phyloP scores from a whole-genome alignment of 2,113 vertebrate genomes.

The Myrmophylax atrothorax region DNA sequence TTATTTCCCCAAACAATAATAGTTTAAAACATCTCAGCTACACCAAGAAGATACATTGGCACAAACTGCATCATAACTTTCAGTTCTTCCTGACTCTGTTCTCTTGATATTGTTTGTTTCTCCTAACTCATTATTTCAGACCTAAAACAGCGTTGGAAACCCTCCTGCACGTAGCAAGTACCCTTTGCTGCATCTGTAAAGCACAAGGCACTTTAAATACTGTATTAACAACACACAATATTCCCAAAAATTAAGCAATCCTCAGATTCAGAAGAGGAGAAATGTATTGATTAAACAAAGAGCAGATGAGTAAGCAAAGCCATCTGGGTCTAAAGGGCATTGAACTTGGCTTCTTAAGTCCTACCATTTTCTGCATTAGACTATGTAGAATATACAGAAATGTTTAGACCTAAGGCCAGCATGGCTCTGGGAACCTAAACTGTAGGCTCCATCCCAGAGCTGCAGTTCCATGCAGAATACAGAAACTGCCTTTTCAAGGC shows the following conservation, averaged over 20 bases:
- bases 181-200: background rate
- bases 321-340: background rate
- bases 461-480: background rate
- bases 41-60: background rate
- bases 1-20: conserved; percentile 21
- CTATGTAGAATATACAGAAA: background rate
- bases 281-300: background rate
- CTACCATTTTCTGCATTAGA: background rate
- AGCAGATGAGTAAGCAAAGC: conserved; percentile 23
- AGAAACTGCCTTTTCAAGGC: background rate
- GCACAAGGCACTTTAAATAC: background rate
- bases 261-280: background rate
- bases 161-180: background rate
- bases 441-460: background rate
- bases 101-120: background rate
- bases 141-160: background rate
- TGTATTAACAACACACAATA: background rate
- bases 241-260: background rate
- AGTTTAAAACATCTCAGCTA: conserved; percentile 4
- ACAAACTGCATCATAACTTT: background rate
- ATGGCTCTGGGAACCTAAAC: background rate
- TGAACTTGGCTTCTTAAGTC: background rate
- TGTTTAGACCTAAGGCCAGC: background rate
- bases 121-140: background rate
- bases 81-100: background rate